Evolutionary conservation across 1,140 invertebrate genomes (phyloP).

Genomic region (Eumaeus atala): DNA sequence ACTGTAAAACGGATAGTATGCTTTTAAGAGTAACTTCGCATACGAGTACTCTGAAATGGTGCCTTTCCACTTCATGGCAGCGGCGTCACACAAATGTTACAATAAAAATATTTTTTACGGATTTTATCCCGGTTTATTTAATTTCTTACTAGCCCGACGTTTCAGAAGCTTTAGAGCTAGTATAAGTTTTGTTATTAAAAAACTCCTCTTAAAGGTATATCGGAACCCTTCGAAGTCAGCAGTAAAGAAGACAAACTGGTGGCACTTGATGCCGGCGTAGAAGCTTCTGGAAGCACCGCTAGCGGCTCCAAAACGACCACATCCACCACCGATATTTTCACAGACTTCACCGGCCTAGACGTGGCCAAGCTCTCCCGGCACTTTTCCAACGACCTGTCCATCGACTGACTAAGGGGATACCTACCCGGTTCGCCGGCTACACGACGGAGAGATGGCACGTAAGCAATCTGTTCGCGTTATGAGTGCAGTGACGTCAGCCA

Average conservation of each 20-base stretch:
- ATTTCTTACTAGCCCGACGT: no score
- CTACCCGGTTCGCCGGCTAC: conserved; percentile 51
- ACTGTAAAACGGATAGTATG: no score
- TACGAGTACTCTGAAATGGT: no score
- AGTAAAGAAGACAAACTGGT: conserved; percentile 54
- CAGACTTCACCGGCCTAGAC: conserved; percentile 62
- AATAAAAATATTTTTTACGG: no score
- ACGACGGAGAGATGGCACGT: conserved; percentile 18
- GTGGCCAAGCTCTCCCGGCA: conserved; percentile 62
- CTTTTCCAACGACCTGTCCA: conserved; percentile 66
- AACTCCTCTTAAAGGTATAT: conserved; percentile 50
- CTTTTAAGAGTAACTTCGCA: no score
- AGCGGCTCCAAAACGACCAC: conserved; percentile 34
- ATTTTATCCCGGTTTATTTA: no score
- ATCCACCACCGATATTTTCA: conserved; percentile 53
- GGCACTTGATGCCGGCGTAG: conserved; percentile 36
- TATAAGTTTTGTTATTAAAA: no score
- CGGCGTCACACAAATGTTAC: no score
- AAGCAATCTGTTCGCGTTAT: conserved; percentile 11
- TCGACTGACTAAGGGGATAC: conserved; percentile 73
- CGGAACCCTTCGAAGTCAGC: conserved; percentile 67
- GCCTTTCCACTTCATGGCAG: no score
- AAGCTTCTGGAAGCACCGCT: conserved; percentile 36
- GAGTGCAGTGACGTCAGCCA: neutral
- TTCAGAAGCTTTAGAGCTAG: no score